These are phyloP conservation scores for Criorhina ranunculi DNA, from an alignment of 2,888 invertebrate species.

Conservation along the genomic window DNA sequence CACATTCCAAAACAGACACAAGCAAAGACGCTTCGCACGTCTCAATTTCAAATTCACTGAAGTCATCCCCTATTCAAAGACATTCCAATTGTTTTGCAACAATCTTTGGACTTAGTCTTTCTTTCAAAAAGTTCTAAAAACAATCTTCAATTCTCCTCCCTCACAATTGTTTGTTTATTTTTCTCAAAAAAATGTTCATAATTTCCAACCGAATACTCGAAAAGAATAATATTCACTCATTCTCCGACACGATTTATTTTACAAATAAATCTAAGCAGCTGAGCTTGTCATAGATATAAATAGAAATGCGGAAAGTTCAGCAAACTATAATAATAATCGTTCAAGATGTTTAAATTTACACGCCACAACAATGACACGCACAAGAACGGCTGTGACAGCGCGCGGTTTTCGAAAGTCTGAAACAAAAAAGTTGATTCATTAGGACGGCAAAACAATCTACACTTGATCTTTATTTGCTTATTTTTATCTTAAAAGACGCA, in stretches of 20 bases:
- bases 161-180: constrained; percentile 5
- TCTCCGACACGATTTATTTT: neutral
- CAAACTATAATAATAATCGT: constrained; percentile 42
- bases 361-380: constrained; percentile 7
- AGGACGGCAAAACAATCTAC: constrained; percentile 21
- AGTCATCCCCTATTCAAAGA: no score
- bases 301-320: constrained; percentile 33
- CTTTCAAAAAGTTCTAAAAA: no score
- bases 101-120: no score
- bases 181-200: neutral
- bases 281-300: constrained; percentile 28
- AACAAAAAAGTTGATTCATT: constrained; percentile 35
- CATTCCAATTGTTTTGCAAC: no score
- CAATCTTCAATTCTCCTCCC: neutral
- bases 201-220: neutral
- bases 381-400: neutral
- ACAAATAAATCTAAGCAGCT: constrained; percentile 32
- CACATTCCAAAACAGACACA: no score
- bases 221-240: neutral
- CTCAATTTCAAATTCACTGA: no score
- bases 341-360: constrained; percentile 9
- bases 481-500: constrained; percentile 16
- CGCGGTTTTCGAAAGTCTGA: neutral
- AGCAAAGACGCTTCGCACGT: no score
- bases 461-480: constrained; percentile 16